A percentile compares a stretch with the other conserved stretches of the same genome.
phyloP scores from a whole-genome alignment of 2,113 vertebrate genomes.

The Ptilonorhynchus violaceus region DNA sequence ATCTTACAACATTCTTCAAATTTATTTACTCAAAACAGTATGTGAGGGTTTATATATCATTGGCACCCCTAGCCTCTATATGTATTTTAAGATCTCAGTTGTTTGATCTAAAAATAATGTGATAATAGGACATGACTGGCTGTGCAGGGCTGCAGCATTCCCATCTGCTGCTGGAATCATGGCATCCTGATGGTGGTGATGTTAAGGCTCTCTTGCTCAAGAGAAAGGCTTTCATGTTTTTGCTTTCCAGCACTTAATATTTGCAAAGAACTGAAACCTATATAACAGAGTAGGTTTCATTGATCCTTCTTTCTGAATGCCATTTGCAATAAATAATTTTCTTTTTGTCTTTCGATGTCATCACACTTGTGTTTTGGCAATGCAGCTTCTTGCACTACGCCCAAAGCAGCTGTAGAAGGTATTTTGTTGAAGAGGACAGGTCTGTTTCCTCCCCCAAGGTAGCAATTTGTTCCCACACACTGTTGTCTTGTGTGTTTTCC shows the following conservation, averaged over 20 bases:
- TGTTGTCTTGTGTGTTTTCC: not conserved
- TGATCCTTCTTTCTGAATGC: not conserved
- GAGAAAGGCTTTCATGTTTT: not conserved
- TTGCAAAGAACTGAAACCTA: not conserved
- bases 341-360: not conserved
- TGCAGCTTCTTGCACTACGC: not conserved
- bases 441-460: not conserved
- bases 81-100: not conserved
- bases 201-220: not conserved
- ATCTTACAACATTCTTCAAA: not conserved
- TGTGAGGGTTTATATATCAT: not conserved
- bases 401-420: not conserved
- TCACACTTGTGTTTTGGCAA: not conserved
- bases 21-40: not conserved
- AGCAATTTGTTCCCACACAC: not conserved
- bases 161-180: not conserved
- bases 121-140: not conserved
- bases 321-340: not conserved
- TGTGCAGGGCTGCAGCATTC: not conserved
- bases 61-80: not conserved
- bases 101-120: not conserved
- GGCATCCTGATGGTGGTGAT: not conserved
- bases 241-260: not conserved
- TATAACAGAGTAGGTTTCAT: not conserved
- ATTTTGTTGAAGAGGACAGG: not conserved